These are phyloP conservation scores for Cuniculus paca DNA, from an alignment of 2,797 vertebrate genomes.

Conservation along the genomic window DNA sequence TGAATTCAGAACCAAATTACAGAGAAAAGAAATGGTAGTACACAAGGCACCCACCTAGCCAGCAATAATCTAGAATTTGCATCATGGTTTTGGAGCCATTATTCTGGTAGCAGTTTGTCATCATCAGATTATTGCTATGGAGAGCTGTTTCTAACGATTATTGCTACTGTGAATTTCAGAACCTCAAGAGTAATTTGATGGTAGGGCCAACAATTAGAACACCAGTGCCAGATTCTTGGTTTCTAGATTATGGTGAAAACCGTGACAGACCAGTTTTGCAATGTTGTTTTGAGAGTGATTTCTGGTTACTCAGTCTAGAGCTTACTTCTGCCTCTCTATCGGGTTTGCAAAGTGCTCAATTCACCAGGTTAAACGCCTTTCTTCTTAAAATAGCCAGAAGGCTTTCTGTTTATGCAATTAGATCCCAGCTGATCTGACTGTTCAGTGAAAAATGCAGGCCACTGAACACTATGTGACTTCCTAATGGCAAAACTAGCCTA, in stretches of 20 bases:
- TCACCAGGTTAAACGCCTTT: conserved; percentile 50
- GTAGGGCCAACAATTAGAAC: background rate
- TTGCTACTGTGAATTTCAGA: background rate
- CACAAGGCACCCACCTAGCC: background rate
- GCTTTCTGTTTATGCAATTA: conserved; percentile 12
- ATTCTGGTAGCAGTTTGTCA: background rate
- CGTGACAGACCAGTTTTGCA: conserved; percentile 61
- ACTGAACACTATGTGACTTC: conserved; percentile 20
- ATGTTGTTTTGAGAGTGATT: conserved; percentile 18
- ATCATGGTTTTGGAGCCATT: background rate
- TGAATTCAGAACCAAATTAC: background rate
- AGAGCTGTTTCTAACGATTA: background rate
- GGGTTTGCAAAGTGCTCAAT: conserved; percentile 36
- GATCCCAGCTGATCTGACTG: conserved; percentile 36
- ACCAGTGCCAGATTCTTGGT: conserved; percentile 22
- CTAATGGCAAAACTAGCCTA: background rate
- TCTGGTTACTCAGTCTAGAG: conserved; percentile 12
- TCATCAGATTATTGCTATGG: background rate
- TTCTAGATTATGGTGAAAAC: conserved; percentile 38
- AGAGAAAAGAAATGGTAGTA: background rate
- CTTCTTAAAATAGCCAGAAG: conserved; percentile 64
- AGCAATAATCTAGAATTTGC: background rate
- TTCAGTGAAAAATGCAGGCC: conserved; percentile 47
- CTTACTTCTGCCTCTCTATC: background rate
- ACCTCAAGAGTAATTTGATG: conserved; percentile 1